Conservation (phyloP, 2,797 vertebrate genomes). For the Argya squamiceps region DNA sequence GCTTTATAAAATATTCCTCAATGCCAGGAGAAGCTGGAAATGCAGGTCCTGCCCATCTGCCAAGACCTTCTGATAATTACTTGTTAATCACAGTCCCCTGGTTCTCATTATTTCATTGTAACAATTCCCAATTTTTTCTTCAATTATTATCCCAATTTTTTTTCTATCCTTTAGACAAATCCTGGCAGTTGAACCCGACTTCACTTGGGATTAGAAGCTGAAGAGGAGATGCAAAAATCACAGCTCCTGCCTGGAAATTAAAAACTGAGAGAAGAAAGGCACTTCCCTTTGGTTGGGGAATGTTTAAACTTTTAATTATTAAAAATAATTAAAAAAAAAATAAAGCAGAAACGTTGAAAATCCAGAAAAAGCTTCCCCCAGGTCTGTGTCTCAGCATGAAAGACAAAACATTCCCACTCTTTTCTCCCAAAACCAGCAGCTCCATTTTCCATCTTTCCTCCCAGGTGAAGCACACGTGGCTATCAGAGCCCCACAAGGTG, state of each 20-base stretch:
- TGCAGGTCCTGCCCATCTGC: neutral
- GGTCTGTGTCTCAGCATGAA: neutral
- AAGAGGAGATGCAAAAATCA: neutral
- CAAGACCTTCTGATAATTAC: neutral
- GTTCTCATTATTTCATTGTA: neutral
- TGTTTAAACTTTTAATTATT: neutral
- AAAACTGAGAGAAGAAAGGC: neutral
- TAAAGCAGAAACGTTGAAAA: too few relatives aligned
- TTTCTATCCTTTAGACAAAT: neutral
- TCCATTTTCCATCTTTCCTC: neutral
- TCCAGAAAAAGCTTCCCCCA: neutral
- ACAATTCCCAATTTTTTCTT: neutral
- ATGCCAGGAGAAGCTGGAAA: neutral
- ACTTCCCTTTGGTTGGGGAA: neutral
- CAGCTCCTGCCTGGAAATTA: neutral
- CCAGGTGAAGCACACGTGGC: neutral
- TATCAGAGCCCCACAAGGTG: neutral
- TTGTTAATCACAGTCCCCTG: neutral
- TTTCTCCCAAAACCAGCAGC: accelerated
- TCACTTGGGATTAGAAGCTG: neutral
- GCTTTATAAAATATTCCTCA: neutral
- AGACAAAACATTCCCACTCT: neutral
- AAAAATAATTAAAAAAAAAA: neutral
- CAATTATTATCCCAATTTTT: neutral
- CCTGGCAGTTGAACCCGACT: neutral